phyloP scores from a whole-genome alignment of 2,113 vertebrate genomes.

The Thinocorus orbignyianus region DNA sequence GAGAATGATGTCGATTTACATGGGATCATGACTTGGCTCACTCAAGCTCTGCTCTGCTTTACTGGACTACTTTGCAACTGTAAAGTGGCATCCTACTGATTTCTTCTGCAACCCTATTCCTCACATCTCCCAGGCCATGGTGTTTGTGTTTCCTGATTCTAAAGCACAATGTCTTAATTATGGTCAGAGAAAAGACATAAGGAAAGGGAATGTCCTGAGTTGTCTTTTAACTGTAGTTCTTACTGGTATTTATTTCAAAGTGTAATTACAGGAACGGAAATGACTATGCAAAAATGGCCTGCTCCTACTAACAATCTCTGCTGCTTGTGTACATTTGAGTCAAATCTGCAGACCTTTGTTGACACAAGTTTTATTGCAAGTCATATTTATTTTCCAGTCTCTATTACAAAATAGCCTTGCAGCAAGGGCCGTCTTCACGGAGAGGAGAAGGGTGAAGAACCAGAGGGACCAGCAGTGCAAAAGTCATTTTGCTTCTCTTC shows the following conservation, averaged over 20 bases:
- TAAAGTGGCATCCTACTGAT: not conserved
- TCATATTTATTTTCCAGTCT: slow-evolving; percentile 6
- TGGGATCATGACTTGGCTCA: slow-evolving; percentile 30
- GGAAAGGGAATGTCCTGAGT: not conserved
- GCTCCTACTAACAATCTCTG: slow-evolving; percentile 3
- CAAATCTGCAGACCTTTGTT: slow-evolving; percentile 8
- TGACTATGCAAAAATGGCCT: not conserved
- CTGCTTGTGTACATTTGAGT: not conserved
- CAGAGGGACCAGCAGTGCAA: not conserved
- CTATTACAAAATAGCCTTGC: not conserved
- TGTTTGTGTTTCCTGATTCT: slow-evolving; percentile 34
- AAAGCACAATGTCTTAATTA: slow-evolving; percentile 10
- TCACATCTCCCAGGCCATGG: not conserved
- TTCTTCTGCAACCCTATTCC: not conserved
- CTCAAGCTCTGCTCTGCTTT: not conserved
- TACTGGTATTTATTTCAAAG: slow-evolving; percentile 38
- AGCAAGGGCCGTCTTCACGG: not conserved
- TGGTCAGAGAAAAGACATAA: not conserved
- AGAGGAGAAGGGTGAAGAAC: not conserved
- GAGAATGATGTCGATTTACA: not conserved
- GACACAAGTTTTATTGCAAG: not conserved
- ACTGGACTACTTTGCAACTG: not conserved
- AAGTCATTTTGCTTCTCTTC: not conserved
- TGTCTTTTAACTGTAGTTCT: slow-evolving; percentile 7
- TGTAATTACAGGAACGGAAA: slow-evolving; percentile 35